Evolutionary conservation across 2,888 invertebrate species (phyloP), one percentile per base, ranked within the genome.

Genomic region (Sympetrum striolatum): DNA sequence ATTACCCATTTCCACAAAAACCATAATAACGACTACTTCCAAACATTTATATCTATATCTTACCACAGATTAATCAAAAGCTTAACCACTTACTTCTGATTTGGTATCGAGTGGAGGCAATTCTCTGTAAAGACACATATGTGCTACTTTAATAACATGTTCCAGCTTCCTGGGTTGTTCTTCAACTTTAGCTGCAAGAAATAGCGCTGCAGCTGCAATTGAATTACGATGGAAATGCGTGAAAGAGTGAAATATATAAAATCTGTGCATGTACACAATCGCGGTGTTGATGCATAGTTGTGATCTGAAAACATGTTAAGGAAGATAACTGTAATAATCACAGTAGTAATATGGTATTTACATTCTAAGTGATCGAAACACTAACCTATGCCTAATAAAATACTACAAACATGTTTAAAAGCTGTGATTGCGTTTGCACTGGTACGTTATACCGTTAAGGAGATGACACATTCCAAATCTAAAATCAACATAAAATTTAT

Each of bases 211-310:
- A 6, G 98, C 97, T 15, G 99, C 98, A 94, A 99, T 98, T 90
- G 98, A 96, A 94, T 98, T 98, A 94, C 98, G 96, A 94, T 98
- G 98, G 94, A 99, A 99, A 94, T 97, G 97, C 90, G 98, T 96
- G 95, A 99, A 98, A 25, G 99, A 98, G 94, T 99, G 99, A 95
- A 98, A 99, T 95, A 99, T 98, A 95, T 99, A 99, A 95, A 99
- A 99, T 91, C 99, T 96, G 94, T 99, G 99, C 99, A 99, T 99
- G 93, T 99, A 99, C 91, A 99, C 99, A 93, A 99, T 99, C 58
- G 99, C 99, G 91, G 99, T 99, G 95, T 99, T 99, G 94, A 99
- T 99, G 94, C 99, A 99, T 95, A 99, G 95, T 95, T 99, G 99
- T 86, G 98, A 98, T 94, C 96, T 94, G 93, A 80, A 91, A 90